Evolutionary conservation across 2,888 invertebrate genomes (phyloP).

Genomic region (Plagodis dolabraria): DNA sequence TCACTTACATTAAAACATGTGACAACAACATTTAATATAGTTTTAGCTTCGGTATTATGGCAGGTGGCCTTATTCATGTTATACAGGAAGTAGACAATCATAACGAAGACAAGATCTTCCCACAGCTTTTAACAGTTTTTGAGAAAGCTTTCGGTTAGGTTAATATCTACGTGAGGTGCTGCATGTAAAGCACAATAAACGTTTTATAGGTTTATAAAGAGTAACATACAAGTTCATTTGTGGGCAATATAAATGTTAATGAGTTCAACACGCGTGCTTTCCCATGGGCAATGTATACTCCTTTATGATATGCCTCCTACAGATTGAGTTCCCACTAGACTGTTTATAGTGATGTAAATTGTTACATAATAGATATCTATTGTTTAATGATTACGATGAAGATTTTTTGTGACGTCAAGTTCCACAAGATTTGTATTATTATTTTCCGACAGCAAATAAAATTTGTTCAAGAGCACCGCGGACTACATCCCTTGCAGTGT

Average conservation of each 20-base stretch:
- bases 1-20: too few relatives aligned
- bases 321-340: constrained; percentile 41
- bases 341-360: constrained; percentile 30
- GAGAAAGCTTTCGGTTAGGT: background rate
- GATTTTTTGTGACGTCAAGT: constrained; percentile 15
- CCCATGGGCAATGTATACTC: constrained; percentile 51
- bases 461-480: too few relatives aligned
- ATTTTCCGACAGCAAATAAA: too few relatives aligned
- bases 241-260: constrained; percentile 49
- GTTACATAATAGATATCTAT: constrained; percentile 28
- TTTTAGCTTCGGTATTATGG: too few relatives aligned
- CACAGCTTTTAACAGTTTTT: too few relatives aligned
- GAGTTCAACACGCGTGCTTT: constrained; percentile 45
- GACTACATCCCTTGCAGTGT: too few relatives aligned
- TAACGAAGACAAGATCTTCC: too few relatives aligned
- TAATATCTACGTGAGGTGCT: constrained; percentile 23
- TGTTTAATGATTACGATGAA: constrained; percentile 30
- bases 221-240: constrained; percentile 34
- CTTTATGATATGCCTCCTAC: constrained; percentile 29
- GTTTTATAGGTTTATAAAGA: constrained; percentile 25
- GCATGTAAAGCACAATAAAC: constrained; percentile 28
- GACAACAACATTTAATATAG: too few relatives aligned
- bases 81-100: too few relatives aligned
- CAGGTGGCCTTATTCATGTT: too few relatives aligned
- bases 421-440: background rate